Percentiles rank a stretch among this genome's conserved stretches.
Evolutionary conservation across 2,888 invertebrate species (phyloP).

Genomic region (Pachydiplax longipennis): DNA sequence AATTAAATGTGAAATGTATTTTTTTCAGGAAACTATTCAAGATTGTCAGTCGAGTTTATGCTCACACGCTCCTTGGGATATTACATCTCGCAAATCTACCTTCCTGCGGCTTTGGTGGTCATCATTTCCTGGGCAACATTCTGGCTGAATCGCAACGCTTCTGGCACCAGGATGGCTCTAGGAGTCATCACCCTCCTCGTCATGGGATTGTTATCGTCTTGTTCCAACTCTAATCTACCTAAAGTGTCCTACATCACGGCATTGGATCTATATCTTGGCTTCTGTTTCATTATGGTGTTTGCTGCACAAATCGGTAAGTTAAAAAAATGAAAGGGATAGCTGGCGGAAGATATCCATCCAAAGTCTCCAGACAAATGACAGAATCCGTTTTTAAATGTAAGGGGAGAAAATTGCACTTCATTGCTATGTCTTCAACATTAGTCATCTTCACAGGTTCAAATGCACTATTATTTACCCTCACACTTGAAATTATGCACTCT

Average conservation of each 20-base stretch:
- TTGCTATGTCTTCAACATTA: too few relatives aligned
- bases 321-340: neutral
- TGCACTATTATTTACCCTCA: too few relatives aligned
- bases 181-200: constrained; percentile 61
- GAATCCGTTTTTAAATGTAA: too few relatives aligned
- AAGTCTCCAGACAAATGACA: too few relatives aligned
- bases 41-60: constrained; percentile 61
- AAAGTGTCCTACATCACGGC: constrained; percentile 64
- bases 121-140: constrained; percentile 60
- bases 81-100: constrained; percentile 64
- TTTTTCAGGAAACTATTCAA: constrained; percentile 60
- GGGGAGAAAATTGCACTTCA: too few relatives aligned
- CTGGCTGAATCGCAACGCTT: constrained; percentile 59
- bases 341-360: neutral
- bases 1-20: too few relatives aligned
- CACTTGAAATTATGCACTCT: too few relatives aligned
- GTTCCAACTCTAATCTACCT: constrained; percentile 62
- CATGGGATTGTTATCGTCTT: constrained; percentile 62
- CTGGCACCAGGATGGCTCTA: constrained; percentile 59
- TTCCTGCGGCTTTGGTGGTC: constrained; percentile 61
- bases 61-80: constrained; percentile 63
- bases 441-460: too few relatives aligned
- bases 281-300: constrained; percentile 65
- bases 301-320: constrained; percentile 60
- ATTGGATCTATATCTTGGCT: constrained; percentile 63